Evolutionary conservation across 2,113 vertebrate genomes (phyloP), one percentile per base, ranked within the genome.

Genomic region (Forbesichthys papilliferus): DNA sequence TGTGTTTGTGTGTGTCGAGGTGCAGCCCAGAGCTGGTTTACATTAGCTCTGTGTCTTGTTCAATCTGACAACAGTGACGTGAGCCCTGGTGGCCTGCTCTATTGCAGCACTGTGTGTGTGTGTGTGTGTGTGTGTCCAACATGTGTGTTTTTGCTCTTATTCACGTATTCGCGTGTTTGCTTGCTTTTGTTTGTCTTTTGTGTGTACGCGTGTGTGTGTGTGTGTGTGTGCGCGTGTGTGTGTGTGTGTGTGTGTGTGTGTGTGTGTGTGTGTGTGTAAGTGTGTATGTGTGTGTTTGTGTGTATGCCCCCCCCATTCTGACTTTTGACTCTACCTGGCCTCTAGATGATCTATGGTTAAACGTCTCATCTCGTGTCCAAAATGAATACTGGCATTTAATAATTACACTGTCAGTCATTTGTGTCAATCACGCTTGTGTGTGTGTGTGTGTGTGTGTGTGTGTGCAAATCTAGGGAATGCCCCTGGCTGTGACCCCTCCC

Each of bases 1-100:
- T 66, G 48, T 57, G 57, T 62, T 53, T 48, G 66, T 48, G 16
- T 61, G 57, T 60, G 33, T 60, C 42, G 27, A 11, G 1, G 60
- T 64, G 61, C 64, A 83, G 83, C 65, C 65, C 64, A 69, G 69
- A 69, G 14, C 75, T 89, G 90, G 82, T 90, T 93, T 88, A 74
- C 89, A 88, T 92, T 87, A 87, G 69, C 82, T 70, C 4, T 69
- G 87, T 80, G 84, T 93, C 91, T 92, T 78, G 49, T 83, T 91
- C 82, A 76, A 83, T 91, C 81, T 85, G 90, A 88, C 88, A 79
- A 88, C 73, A 90, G 90, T 87, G 88, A 91, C 89, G 73, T 84
- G 81, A 69, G 69, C 82, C 33, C 75, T 18, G 67, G 71, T 57
- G 1, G 87, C 84, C 87, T 80, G 75, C 64, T 70, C 69, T 72